A percentile compares a stretch with the other conserved stretches of the same genome.
These are phyloP conservation scores for Myzus persicae DNA, from an alignment of 1,140 invertebrate genomes.

Conservation along the genomic window DNA sequence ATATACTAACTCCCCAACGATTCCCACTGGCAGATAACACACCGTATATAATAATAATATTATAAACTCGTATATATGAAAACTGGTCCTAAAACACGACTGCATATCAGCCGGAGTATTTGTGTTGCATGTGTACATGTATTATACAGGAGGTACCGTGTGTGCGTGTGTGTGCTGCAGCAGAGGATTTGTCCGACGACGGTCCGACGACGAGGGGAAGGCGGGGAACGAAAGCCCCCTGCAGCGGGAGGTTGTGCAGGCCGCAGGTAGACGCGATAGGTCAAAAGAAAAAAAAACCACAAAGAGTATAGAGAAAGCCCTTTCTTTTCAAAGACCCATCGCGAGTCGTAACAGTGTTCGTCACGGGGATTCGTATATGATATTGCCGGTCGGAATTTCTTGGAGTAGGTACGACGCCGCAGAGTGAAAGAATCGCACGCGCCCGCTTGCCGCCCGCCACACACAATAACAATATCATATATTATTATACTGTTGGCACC, in stretches of 20 bases:
- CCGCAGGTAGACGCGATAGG: not conserved
- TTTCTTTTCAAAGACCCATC: slow-evolving; percentile 39
- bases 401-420: not conserved
- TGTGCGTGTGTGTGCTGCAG: no score
- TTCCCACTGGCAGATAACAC: slow-evolving; percentile 57
- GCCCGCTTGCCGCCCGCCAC: not conserved
- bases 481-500: not conserved
- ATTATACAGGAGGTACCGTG: not conserved
- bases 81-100: slow-evolving; percentile 58
- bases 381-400: not conserved
- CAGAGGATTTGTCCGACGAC: slow-evolving; percentile 22
- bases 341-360: not conserved
- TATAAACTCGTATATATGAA: slow-evolving; percentile 37
- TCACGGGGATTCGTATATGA: not conserved
- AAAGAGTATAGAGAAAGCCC: slow-evolving; percentile 46
- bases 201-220: not conserved
- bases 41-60: slow-evolving; percentile 4
- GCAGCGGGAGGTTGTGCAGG: slow-evolving; percentile 27
- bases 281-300: not conserved
- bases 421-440: not conserved
- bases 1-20: slow-evolving; percentile 42
- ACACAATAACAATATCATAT: not conserved
- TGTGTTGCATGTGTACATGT: slow-evolving; percentile 2
- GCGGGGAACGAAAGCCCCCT: slow-evolving; percentile 2
- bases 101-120: slow-evolving; percentile 28